Evolutionary conservation across 1,140 invertebrate genomes (phyloP).

Genomic region (Caenorhabditis latens): DNA sequence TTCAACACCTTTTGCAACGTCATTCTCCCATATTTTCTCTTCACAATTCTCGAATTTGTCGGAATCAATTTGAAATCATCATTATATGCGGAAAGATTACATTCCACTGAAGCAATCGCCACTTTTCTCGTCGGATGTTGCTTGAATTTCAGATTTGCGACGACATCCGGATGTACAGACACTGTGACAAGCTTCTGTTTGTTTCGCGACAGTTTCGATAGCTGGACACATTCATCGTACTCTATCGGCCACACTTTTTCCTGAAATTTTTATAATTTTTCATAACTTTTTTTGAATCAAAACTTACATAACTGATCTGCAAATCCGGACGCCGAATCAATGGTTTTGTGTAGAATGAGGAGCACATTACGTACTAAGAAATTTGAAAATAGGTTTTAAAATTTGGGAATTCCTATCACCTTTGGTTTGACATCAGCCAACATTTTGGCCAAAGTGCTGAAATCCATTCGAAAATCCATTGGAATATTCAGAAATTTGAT

Average conservation of each 20-base stretch:
- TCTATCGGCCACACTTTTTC: constrained; percentile 40
- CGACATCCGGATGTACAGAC: constrained; percentile 17
- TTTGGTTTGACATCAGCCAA: not conserved
- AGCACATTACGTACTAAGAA: constrained; percentile 8
- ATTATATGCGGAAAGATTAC: constrained; percentile 27
- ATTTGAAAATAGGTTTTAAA: not conserved
- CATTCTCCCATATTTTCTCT: constrained; percentile 4
- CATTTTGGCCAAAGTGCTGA: not conserved
- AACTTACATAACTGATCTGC: constrained; percentile 13
- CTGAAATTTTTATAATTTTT: not conserved
- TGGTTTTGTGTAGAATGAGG: not conserved
- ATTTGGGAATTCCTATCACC: not conserved
- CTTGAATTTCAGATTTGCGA: constrained; percentile 21
- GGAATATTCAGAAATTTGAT: constrained; percentile 49
- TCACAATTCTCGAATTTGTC: not conserved
- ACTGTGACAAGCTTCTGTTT: constrained; percentile 12
- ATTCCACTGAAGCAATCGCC: constrained; percentile 4
- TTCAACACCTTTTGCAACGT: not conserved
- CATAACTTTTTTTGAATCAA: not conserved
- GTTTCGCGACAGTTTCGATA: not conserved
- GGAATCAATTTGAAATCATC: constrained; percentile 36
- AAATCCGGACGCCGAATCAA: not conserved
- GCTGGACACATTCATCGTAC: not conserved
- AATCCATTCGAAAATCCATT: constrained; percentile 42
- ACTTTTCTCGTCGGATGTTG: constrained; percentile 29